Evolutionary conservation across 35 echinoderm and acorn worm genomes (phyloP).

Genomic region (Strongylocentrotus purpuratus): DNA sequence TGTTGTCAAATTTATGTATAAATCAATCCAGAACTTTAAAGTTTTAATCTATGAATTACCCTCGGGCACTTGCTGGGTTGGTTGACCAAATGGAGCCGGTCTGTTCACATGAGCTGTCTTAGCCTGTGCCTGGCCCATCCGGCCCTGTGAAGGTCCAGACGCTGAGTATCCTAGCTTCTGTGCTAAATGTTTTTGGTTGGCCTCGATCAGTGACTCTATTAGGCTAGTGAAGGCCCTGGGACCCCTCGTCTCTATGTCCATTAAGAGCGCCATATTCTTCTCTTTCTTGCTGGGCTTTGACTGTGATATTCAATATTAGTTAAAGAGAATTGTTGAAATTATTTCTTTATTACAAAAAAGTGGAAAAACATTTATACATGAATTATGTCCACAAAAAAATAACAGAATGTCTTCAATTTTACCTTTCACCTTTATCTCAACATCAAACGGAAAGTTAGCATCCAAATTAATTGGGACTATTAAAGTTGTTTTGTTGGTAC

Average conservation of each 20-base stretch:
- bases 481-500: too few species aligned
- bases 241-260: constrained; percentile 80
- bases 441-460: too few species aligned
- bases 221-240: constrained; percentile 73
- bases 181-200: constrained; percentile 68
- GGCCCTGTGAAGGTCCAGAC: not conserved
- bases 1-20: too few species aligned
- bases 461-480: too few species aligned
- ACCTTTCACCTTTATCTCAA: too few species aligned
- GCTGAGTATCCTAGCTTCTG: constrained; percentile 43
- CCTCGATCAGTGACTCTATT: constrained; percentile 44
- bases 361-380: not conserved
- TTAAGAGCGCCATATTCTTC: constrained; percentile 62
- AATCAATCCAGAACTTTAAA: too few species aligned
- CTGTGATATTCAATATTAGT: constrained; percentile 48
- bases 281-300: constrained; percentile 52
- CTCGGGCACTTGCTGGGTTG: not conserved
- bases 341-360: too few species aligned
- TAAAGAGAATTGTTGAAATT: not conserved
- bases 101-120: constrained; percentile 7
- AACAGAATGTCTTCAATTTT: too few species aligned
- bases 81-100: not conserved
- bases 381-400: too few species aligned
- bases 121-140: not conserved
- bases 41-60: not conserved